Percentiles rank a stretch among this genome's conserved stretches.
phyloP scores from a whole-genome alignment of 2,113 vertebrate genomes.

The Lophura nycthemera region DNA sequence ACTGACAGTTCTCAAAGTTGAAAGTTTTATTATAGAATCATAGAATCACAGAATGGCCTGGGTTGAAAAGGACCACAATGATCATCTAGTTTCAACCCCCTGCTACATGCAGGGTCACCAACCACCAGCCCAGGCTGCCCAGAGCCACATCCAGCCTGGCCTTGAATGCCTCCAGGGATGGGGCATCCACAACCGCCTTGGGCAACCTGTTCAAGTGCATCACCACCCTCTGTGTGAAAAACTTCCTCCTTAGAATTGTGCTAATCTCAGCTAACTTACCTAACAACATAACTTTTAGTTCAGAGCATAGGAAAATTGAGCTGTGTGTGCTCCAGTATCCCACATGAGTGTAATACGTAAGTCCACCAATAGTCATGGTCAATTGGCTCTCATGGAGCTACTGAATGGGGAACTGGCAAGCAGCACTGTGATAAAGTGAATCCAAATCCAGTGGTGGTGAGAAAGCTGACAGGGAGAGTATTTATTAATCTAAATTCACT shows the following conservation, averaged over 20 bases:
- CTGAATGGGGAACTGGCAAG: background rate
- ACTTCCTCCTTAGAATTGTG: background rate
- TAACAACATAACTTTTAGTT: slow-evolving; percentile 3
- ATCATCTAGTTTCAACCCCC: too few relatives aligned
- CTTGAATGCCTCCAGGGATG: too few relatives aligned
- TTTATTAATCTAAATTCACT: background rate
- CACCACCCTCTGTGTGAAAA: too few relatives aligned
- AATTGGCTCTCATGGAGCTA: background rate
- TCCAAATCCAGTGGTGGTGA: accelerated
- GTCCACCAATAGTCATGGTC: background rate
- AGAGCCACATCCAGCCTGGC: too few relatives aligned
- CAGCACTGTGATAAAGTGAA: background rate
- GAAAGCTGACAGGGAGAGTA: background rate
- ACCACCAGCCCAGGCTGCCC: too few relatives aligned
- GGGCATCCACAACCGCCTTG: too few relatives aligned
- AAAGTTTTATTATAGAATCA: background rate
- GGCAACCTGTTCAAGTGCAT: too few relatives aligned
- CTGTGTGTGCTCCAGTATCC: background rate
- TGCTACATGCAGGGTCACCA: too few relatives aligned
- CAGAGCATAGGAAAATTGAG: background rate
- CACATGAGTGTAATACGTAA: accelerated
- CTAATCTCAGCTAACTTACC: background rate
- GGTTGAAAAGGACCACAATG: too few relatives aligned
- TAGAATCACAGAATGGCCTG: too few relatives aligned
- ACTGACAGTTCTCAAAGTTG: background rate